phyloP scores from a whole-genome alignment of 2,113 vertebrate genomes.

The Gracilinanus agilis region DNA sequence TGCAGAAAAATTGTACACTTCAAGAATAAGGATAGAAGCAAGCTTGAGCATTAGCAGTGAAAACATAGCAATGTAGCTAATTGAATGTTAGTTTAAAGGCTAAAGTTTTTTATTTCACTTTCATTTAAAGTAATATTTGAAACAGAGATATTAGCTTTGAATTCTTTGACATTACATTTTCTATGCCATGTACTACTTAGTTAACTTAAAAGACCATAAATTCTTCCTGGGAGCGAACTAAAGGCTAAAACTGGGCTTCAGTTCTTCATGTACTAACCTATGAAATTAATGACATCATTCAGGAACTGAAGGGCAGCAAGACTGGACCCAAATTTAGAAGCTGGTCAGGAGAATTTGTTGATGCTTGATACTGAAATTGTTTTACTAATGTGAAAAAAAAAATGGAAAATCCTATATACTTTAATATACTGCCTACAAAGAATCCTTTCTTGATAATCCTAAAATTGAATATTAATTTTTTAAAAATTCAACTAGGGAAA shows the following conservation, averaged over 20 bases:
- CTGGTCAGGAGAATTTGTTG: background rate
- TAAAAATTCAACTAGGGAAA: slow-evolving; percentile 31
- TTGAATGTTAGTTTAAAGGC: background rate
- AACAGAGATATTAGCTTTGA: background rate
- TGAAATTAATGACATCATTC: slow-evolving; percentile 19
- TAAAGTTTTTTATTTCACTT: background rate
- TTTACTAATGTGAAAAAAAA: background rate
- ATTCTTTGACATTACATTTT: background rate
- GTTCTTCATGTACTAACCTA: slow-evolving; percentile 39
- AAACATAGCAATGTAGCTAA: background rate
- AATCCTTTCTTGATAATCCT: slow-evolving; percentile 10
- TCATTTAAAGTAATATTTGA: slow-evolving; percentile 19
- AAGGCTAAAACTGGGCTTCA: slow-evolving; percentile 26
- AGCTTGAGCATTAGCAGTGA: slow-evolving; percentile 3
- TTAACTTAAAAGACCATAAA: slow-evolving; percentile 17
- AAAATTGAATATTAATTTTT: background rate
- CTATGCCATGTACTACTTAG: background rate
- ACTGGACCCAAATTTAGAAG: background rate
- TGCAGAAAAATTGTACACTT: slow-evolving; percentile 39
- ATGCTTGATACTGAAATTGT: background rate
- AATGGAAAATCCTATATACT: background rate
- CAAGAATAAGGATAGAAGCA: slow-evolving; percentile 33
- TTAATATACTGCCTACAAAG: background rate
- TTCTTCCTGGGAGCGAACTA: slow-evolving; percentile 12
- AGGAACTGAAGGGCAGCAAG: background rate